phyloP scores from a whole-genome alignment of 2,888 invertebrate species.

The Drosophila phalerata region DNA sequence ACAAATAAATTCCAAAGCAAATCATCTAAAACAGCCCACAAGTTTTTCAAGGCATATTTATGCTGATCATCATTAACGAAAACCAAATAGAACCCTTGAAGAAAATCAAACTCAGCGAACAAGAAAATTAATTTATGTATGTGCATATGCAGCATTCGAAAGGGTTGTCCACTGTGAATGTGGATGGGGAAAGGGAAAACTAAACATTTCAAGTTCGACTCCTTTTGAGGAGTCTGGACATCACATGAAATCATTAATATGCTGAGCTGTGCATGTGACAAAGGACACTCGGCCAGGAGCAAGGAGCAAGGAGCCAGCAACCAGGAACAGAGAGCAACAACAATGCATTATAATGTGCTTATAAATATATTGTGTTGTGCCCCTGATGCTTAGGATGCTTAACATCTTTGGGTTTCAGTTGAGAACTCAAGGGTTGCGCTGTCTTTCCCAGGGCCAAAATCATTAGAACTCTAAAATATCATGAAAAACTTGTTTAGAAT shows the following conservation, averaged over 20 bases:
- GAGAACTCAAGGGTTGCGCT: constrained; percentile 64
- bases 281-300: constrained; percentile 58
- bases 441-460: constrained; percentile 60
- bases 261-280: constrained; percentile 80
- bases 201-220: constrained; percentile 45
- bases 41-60: constrained; percentile 50
- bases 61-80: constrained; percentile 77
- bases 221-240: constrained; percentile 38
- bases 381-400: constrained; percentile 49
- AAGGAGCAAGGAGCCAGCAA: constrained; percentile 14
- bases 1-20: constrained; percentile 50
- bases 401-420: constrained; percentile 41
- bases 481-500: constrained; percentile 71
- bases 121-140: constrained; percentile 82
- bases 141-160: constrained; percentile 55
- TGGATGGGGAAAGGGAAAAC: constrained; percentile 35
- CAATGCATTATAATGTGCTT: constrained; percentile 80
- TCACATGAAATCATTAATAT: constrained; percentile 72
- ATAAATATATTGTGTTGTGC: constrained; percentile 63
- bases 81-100: constrained; percentile 44
- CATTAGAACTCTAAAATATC: constrained; percentile 39
- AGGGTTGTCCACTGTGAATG: constrained; percentile 40
- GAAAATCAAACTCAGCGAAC: constrained; percentile 73
- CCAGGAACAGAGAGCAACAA: constrained; percentile 42
- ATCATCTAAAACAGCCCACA: constrained; percentile 51